These are phyloP conservation scores for Chrysotoxum bicinctum DNA, from an alignment of 2,888 invertebrate species.

Conservation along the genomic window DNA sequence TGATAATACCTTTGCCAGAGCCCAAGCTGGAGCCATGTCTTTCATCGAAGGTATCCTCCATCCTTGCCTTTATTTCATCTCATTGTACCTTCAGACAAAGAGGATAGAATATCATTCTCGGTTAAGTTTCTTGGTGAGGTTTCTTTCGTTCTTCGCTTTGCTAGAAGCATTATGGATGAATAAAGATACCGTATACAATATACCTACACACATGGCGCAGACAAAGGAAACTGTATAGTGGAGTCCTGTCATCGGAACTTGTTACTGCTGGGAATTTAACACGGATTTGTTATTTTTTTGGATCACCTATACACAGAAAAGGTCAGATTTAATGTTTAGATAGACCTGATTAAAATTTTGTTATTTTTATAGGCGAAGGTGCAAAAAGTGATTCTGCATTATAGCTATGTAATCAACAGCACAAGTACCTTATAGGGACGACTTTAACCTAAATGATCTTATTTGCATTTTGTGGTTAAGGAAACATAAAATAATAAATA, in stretches of 20 bases:
- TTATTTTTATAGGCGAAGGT: background rate
- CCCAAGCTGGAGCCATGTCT: slow-evolving; percentile 31
- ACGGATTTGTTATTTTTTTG: slow-evolving; percentile 40
- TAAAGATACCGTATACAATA: slow-evolving; percentile 26
- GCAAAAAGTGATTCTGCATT: background rate
- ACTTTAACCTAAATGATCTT: background rate
- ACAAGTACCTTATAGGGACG: too few species aligned
- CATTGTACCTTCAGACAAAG: slow-evolving; percentile 39
- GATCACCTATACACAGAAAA: slow-evolving; percentile 27
- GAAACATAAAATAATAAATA: background rate
- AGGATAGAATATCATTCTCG: slow-evolving; percentile 41
- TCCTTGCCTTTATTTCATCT: slow-evolving; percentile 49
- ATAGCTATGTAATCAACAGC: background rate
- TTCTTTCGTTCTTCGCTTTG: slow-evolving; percentile 1
- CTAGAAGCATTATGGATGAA: slow-evolving; percentile 29
- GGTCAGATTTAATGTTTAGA: slow-evolving; percentile 70
- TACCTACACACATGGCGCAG: background rate
- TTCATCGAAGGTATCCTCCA: slow-evolving; percentile 63
- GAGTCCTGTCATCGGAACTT: slow-evolving; percentile 55
- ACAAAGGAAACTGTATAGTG: slow-evolving; percentile 13
- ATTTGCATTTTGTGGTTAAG: slow-evolving; percentile 4
- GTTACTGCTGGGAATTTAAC: slow-evolving; percentile 45
- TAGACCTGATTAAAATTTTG: slow-evolving; percentile 63
- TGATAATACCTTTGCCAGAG: slow-evolving; percentile 53
- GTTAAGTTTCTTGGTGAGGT: slow-evolving; percentile 9